Conservation (phyloP, 2,797 vertebrate genomes). For the Alosa sapidissima region DNA sequence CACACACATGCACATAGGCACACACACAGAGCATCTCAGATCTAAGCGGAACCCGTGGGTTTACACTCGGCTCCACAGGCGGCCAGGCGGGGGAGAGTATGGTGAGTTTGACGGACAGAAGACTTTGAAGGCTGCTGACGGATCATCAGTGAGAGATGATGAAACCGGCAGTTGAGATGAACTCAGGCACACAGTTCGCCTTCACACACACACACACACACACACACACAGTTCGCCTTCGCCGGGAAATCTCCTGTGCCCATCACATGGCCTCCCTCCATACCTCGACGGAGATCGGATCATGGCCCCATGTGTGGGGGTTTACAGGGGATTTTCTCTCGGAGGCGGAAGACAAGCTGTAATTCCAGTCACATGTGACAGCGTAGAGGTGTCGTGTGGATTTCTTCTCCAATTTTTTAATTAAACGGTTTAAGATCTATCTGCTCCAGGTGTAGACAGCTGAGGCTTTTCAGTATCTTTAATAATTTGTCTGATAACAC, state of each 20-base stretch:
- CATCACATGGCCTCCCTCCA: neutral
- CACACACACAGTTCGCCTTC: neutral
- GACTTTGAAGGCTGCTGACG: constrained; percentile 5
- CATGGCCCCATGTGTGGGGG: neutral
- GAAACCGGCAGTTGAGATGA: neutral
- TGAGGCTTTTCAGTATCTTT: neutral
- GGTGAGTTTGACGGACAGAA: neutral
- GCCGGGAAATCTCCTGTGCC: neutral
- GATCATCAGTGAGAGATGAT: constrained; percentile 9
- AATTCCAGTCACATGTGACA: neutral
- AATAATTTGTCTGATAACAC: neutral
- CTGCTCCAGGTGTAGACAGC: neutral
- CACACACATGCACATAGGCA: neutral
- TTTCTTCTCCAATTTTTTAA: neutral
- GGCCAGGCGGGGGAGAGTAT: neutral
- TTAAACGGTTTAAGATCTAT: neutral
- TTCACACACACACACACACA: too few species aligned
- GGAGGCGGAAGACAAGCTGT: neutral
- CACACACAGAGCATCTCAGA: neutral
- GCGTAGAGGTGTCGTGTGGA: neutral
- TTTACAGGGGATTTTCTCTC: neutral
- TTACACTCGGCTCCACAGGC: neutral
- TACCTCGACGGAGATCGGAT: neutral
- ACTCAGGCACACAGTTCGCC: neutral
- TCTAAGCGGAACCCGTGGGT: neutral